phyloP scores from a whole-genome alignment of 2,113 vertebrate genomes.

The Lynx canadensis region DNA sequence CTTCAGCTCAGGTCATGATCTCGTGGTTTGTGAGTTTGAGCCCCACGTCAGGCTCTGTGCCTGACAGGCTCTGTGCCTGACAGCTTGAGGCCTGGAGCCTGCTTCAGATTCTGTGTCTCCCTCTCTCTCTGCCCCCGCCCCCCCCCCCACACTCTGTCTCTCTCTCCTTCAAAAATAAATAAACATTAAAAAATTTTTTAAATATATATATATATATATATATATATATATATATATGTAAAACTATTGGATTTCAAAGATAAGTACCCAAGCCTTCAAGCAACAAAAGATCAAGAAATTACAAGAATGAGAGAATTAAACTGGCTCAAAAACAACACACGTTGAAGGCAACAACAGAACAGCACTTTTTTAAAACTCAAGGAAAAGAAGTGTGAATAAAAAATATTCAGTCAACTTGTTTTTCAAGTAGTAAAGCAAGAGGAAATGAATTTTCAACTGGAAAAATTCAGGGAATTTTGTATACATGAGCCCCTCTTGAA shows the following conservation, averaged over 20 bases:
- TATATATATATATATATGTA: too few species aligned
- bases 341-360: neutral
- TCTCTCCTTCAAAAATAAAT: too few species aligned
- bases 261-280: neutral
- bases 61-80: too few species aligned
- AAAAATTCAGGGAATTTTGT: neutral
- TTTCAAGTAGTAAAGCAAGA: neutral
- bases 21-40: too few species aligned
- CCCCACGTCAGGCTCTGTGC: too few species aligned
- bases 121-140: too few species aligned
- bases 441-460: neutral
- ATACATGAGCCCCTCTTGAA: neutral
- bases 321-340: neutral
- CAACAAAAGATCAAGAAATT: neutral
- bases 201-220: too few species aligned
- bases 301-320: neutral
- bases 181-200: too few species aligned
- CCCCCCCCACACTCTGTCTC: too few species aligned
- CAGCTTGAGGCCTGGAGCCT: too few species aligned
- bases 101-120: too few species aligned
- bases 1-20: too few species aligned
- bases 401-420: neutral
- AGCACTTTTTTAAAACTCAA: neutral
- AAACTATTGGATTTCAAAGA: neutral
- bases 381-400: neutral